A percentile compares a stretch with the other conserved stretches of the same genome.
phyloP scores from a whole-genome alignment of 2,888 invertebrate species.

The Merodon equestris region DNA sequence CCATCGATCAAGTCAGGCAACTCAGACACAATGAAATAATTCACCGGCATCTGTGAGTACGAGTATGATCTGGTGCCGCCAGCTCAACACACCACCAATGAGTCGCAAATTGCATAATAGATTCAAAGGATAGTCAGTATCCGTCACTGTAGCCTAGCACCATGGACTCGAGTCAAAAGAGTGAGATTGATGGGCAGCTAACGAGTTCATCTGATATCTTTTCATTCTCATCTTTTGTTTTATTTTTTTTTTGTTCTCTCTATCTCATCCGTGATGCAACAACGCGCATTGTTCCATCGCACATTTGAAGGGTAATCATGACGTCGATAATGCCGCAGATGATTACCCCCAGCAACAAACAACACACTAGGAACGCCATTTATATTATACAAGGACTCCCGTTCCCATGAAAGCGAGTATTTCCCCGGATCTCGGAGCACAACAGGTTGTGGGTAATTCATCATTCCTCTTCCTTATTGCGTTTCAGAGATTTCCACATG shows the following conservation, averaged over 20 bases:
- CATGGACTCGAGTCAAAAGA: slow-evolving; percentile 29
- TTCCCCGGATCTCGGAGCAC: background rate
- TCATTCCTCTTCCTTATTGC: slow-evolving; percentile 58
- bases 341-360: slow-evolving; percentile 41
- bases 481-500: background rate
- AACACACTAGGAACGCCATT: slow-evolving; percentile 39
- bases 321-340: slow-evolving; percentile 58
- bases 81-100: slow-evolving; percentile 25
- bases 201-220: slow-evolving; percentile 58
- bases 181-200: slow-evolving; percentile 58
- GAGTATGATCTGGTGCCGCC: background rate
- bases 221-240: slow-evolving; percentile 11
- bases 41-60: slow-evolving; percentile 11
- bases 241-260: too few species aligned
- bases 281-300: slow-evolving; percentile 1
- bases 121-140: slow-evolving; percentile 38
- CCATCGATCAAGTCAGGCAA: slow-evolving; percentile 12
- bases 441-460: slow-evolving; percentile 37
- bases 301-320: slow-evolving; percentile 45
- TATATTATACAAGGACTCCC: slow-evolving; percentile 45
- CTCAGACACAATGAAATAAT: slow-evolving; percentile 45
- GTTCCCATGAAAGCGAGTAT: slow-evolving; percentile 42
- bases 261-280: too few species aligned
- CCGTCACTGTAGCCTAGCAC: slow-evolving; percentile 10
- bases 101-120: slow-evolving; percentile 62